phyloP scores from a whole-genome alignment of 1,140 invertebrate genomes.

The Mycetomoellerius zeteki region DNA sequence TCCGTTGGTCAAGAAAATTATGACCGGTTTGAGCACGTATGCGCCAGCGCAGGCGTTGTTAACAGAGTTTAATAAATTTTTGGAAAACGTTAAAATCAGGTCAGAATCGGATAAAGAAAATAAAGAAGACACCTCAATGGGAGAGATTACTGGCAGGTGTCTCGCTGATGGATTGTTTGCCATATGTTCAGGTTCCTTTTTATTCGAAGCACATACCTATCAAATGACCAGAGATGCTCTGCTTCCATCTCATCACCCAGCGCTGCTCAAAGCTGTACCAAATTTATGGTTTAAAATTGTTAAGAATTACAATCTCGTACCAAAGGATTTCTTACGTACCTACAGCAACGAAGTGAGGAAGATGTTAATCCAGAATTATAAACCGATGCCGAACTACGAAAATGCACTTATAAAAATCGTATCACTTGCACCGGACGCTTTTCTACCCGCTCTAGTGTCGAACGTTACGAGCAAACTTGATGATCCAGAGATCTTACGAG shows the following conservation, averaged over 20 bases:
- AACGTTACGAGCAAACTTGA: slow-evolving; percentile 88
- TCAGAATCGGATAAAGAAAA: slow-evolving; percentile 83
- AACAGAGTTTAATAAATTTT: slow-evolving; percentile 88
- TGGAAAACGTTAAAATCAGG: slow-evolving; percentile 88
- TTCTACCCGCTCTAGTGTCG: slow-evolving; percentile 89
- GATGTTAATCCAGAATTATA: slow-evolving; percentile 89
- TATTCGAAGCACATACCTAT: slow-evolving; percentile 78
- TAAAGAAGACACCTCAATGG: slow-evolving; percentile 77
- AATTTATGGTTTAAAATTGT: slow-evolving; percentile 90
- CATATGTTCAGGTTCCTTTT: slow-evolving; percentile 83
- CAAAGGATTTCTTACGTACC: slow-evolving; percentile 88
- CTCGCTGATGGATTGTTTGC: slow-evolving; percentile 83
- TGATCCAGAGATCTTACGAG: slow-evolving; percentile 90
- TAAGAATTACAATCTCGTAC: slow-evolving; percentile 87
- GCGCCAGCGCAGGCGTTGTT: slow-evolving; percentile 87
- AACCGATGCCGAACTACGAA: slow-evolving; percentile 87
- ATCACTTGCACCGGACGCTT: slow-evolving; percentile 89
- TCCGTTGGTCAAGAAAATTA: slow-evolving; percentile 79
- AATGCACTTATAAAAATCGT: slow-evolving; percentile 90
- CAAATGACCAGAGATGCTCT: slow-evolving; percentile 87
- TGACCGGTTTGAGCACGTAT: slow-evolving; percentile 81
- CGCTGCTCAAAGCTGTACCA: slow-evolving; percentile 86
- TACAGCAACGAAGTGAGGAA: slow-evolving; percentile 88
- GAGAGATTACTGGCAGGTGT: slow-evolving; percentile 81
- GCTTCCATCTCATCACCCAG: slow-evolving; percentile 90